Evolutionary conservation across 2,888 invertebrate species (phyloP).

Genomic region (Eremobia ochroleuca): DNA sequence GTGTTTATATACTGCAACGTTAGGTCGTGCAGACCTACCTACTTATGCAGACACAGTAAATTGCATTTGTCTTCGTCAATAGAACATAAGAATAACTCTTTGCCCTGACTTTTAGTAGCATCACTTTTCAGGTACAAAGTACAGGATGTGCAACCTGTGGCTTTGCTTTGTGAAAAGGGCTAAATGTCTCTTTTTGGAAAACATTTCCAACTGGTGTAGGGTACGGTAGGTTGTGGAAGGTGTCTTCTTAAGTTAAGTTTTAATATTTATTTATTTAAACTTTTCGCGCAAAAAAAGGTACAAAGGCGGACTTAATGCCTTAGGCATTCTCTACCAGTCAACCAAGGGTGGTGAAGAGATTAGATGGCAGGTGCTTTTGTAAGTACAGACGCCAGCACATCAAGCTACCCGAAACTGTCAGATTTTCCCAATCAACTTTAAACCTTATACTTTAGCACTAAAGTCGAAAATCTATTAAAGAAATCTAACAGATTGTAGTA

Average conservation of each 20-base stretch:
- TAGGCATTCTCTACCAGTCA: too few relatives aligned
- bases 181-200: neutral
- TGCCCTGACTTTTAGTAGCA: neutral
- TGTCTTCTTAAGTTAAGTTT: neutral
- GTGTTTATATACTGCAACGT: slow-evolving; percentile 14
- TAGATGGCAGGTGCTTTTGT: too few relatives aligned
- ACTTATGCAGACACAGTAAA: neutral
- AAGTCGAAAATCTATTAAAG: too few relatives aligned
- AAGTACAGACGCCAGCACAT: too few relatives aligned
- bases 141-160: neutral
- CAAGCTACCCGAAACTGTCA: too few relatives aligned
- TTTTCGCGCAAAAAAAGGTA: too few relatives aligned
- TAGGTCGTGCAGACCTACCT: neutral
- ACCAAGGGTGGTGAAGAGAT: too few relatives aligned
- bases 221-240: neutral
- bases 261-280: too few relatives aligned
- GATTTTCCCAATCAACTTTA: too few relatives aligned
- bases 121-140: slow-evolving; percentile 2
- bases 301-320: too few relatives aligned
- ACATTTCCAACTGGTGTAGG: neutral
- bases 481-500: too few relatives aligned
- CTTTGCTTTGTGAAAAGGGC: neutral
- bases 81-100: neutral
- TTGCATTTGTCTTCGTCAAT: slow-evolving; percentile 4
- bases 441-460: too few relatives aligned